phyloP scores from a whole-genome alignment of 1,140 invertebrate species.

The Cydia strobilella region DNA sequence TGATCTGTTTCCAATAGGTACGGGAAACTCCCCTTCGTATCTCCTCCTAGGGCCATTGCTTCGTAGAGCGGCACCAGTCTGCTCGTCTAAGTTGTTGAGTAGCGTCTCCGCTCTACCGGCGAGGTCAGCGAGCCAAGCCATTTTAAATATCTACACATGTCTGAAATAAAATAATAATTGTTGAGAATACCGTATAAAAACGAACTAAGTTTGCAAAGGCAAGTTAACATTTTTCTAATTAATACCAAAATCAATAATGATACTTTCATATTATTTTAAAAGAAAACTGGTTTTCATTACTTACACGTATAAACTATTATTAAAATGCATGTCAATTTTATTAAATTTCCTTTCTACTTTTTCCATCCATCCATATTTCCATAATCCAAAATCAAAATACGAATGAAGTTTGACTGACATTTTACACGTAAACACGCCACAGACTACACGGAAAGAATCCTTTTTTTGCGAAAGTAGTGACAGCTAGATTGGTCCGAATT shows the following conservation, averaged over 20 bases:
- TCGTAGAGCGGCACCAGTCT: conserved; percentile 86
- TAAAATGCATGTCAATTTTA: conserved; percentile 4
- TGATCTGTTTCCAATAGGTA: neutral
- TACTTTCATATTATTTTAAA: neutral
- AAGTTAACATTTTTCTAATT: conserved; percentile 1
- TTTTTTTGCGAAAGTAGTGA: neutral
- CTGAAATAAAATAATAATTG: conserved; percentile 36
- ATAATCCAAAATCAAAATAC: conserved; percentile 20
- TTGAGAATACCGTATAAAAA: neutral
- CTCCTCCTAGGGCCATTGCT: conserved; percentile 52
- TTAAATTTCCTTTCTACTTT: neutral
- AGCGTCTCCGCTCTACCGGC: conserved; percentile 93
- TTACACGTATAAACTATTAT: neutral
- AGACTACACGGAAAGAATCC: neutral
- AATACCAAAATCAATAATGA: no score
- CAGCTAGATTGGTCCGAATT: no score
- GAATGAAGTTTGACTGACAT: conserved; percentile 15
- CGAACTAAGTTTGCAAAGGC: neutral
- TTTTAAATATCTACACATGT: conserved; percentile 63
- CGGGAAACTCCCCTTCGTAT: neutral
- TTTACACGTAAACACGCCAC: conserved; percentile 16
- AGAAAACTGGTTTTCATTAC: neutral
- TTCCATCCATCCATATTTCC: neutral
- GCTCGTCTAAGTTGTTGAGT: conserved; percentile 91
- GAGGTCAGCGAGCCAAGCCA: conserved; percentile 92